Evolutionary conservation across 2,797 vertebrate species (phyloP).

Genomic region (Hozukius guyotensis): DNA sequence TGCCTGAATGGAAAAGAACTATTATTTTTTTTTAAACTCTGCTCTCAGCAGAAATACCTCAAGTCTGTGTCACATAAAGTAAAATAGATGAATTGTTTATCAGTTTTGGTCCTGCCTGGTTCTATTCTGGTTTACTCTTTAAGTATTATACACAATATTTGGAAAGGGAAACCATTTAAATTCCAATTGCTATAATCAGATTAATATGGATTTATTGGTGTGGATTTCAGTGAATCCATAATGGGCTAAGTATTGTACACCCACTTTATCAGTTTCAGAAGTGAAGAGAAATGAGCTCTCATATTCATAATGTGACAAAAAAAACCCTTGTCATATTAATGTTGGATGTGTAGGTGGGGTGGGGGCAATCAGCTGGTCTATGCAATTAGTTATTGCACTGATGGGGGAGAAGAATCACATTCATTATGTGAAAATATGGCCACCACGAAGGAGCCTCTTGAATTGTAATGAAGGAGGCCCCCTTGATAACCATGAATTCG

Average conservation of each 20-base stretch:
- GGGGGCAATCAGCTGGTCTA: conserved; percentile 24
- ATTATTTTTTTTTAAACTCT: not conserved
- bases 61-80: not conserved
- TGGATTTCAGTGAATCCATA: not conserved
- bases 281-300: conserved; percentile 19
- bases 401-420: conserved; percentile 49
- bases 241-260: not conserved
- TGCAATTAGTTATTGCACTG: conserved; percentile 59
- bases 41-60: not conserved
- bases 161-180: not conserved
- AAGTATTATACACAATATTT: not conserved
- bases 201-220: not conserved
- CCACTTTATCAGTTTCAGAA: conserved; percentile 4
- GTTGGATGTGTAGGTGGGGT: conserved; percentile 23
- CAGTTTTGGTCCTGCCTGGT: not conserved
- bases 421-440: conserved; percentile 73
- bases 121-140: not conserved
- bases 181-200: not conserved
- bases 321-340: conserved; percentile 23
- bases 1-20: not conserved
- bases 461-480: conserved; percentile 73
- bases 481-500: conserved; percentile 75
- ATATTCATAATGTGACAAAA: conserved; percentile 1
- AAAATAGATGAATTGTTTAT: not conserved
- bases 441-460: conserved; percentile 67